A percentile compares a stretch with the other conserved stretches of the same genome.
Conservation (phyloP, 2,113 vertebrate genomes). For the Ameiurus melas region DNA sequence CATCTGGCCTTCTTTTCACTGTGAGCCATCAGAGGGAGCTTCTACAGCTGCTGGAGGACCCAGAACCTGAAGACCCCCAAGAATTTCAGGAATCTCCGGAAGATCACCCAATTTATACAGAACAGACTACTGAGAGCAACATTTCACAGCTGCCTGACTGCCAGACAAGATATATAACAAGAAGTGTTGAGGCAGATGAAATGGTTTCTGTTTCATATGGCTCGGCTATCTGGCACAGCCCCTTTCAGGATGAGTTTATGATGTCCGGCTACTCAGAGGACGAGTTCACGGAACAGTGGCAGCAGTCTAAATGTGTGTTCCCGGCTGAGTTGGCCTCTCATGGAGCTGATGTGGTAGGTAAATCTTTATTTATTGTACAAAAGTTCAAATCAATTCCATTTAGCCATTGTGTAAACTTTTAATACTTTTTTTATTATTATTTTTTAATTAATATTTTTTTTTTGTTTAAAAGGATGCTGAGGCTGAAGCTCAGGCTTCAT, state of each 20-base stretch:
- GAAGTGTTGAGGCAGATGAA: conserved; percentile 62
- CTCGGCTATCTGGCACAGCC: conserved; percentile 59
- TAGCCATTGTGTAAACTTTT: background rate
- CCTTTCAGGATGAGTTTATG: conserved; percentile 63
- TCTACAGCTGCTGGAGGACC: conserved; percentile 76
- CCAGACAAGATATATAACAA: conserved; percentile 47
- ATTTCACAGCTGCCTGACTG: conserved; percentile 14
- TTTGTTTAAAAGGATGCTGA: conserved; percentile 72
- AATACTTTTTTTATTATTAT: background rate
- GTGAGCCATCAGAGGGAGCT: conserved; percentile 78
- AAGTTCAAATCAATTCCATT: background rate
- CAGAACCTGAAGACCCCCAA: conserved; percentile 55
- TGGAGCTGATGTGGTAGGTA: conserved; percentile 60
- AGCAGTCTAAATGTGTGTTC: background rate
- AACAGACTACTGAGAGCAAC: conserved; percentile 2
- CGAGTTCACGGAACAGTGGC: conserved; percentile 61
- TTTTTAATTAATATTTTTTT: too few species aligned
- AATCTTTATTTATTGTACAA: background rate
- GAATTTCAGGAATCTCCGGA: background rate
- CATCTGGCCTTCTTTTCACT: conserved; percentile 79
- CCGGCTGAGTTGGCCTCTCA: conserved; percentile 54
- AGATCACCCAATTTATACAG: background rate
- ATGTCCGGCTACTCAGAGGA: conserved; percentile 60
- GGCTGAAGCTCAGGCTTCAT: conserved; percentile 68
- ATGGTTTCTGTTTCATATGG: conserved; percentile 67